phyloP scores from a whole-genome alignment of 2,797 vertebrate genomes.

The Paratrypauchen microcephalus region DNA sequence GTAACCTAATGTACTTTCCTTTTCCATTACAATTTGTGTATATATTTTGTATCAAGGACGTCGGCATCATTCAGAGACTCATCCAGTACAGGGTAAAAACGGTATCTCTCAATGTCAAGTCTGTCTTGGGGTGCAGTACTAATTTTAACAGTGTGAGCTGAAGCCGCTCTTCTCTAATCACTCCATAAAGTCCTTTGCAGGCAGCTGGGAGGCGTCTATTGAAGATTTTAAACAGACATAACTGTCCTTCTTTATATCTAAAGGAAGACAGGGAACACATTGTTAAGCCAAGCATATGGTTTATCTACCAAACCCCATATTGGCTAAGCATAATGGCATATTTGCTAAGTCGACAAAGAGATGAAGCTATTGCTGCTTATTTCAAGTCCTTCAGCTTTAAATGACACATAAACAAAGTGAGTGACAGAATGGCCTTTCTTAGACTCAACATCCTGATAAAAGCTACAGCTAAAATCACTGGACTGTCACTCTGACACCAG shows the following conservation, averaged over 20 bases:
- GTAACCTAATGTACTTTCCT: not conserved
- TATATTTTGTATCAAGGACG: conserved; percentile 16
- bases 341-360: conserved; percentile 54
- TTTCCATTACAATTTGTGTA: not conserved
- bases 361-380: conserved; percentile 30
- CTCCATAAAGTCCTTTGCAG: conserved; percentile 51
- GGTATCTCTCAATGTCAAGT: conserved; percentile 58
- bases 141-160: conserved; percentile 54
- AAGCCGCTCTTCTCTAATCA: conserved; percentile 54
- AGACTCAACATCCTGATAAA: conserved; percentile 66
- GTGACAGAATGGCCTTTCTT: conserved; percentile 49
- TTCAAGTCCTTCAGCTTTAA: conserved; percentile 51
- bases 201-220: conserved; percentile 35
- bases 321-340: conserved; percentile 50
- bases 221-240: conserved; percentile 47
- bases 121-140: conserved; percentile 54
- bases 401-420: conserved; percentile 57
- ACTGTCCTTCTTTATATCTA: conserved; percentile 59
- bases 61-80: conserved; percentile 41
- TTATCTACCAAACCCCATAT: conserved; percentile 56
- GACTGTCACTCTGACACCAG: conserved; percentile 58
- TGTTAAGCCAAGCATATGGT: conserved; percentile 60
- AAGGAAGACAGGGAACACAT: conserved; percentile 53
- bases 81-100: conserved; percentile 32
- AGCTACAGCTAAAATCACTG: conserved; percentile 51